Conservation (phyloP, 2,113 vertebrate species). For the Forbesichthys agassizii region DNA sequence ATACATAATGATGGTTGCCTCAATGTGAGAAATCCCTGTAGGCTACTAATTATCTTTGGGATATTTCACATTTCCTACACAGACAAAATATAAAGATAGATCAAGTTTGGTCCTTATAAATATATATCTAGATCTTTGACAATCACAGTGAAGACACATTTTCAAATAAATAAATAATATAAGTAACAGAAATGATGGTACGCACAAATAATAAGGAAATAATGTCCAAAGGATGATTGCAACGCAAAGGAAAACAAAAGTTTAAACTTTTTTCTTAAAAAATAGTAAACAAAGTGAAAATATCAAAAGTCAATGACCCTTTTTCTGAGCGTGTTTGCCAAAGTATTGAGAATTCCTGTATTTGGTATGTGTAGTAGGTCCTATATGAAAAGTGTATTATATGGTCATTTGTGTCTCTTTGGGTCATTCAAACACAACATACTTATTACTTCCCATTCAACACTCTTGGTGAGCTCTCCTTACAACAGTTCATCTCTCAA, state of each 20-base stretch:
- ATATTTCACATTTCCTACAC: conserved; percentile 44
- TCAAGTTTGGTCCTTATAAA: conserved; percentile 61
- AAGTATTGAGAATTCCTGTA: conserved; percentile 37
- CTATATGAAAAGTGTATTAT: conserved; percentile 38
- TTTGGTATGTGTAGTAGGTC: conserved; percentile 73
- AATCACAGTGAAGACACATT: conserved; percentile 52
- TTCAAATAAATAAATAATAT: conserved; percentile 75
- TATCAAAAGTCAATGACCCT: conserved; percentile 23
- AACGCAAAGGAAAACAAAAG: conserved; percentile 56
- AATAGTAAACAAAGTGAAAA: conserved; percentile 26
- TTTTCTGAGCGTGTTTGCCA: conserved; percentile 22
- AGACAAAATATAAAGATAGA: conserved; percentile 35
- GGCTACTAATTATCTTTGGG: conserved; percentile 45
- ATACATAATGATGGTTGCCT: conserved; percentile 40
- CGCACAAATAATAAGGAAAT: conserved; percentile 67
- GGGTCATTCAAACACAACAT: conserved; percentile 56
- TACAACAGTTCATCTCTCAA: conserved; percentile 36
- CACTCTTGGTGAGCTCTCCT: conserved; percentile 48
- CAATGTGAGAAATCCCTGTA: conserved; percentile 40
- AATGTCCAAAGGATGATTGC: conserved; percentile 75
- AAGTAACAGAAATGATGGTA: conserved; percentile 73
- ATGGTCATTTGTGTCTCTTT: conserved; percentile 60
- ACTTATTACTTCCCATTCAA: conserved; percentile 49
- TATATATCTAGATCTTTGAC: conserved; percentile 73
- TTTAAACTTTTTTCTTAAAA: background rate